Conservation (phyloP, 2,888 invertebrate genomes). For the Balanococcus diminutus region DNA sequence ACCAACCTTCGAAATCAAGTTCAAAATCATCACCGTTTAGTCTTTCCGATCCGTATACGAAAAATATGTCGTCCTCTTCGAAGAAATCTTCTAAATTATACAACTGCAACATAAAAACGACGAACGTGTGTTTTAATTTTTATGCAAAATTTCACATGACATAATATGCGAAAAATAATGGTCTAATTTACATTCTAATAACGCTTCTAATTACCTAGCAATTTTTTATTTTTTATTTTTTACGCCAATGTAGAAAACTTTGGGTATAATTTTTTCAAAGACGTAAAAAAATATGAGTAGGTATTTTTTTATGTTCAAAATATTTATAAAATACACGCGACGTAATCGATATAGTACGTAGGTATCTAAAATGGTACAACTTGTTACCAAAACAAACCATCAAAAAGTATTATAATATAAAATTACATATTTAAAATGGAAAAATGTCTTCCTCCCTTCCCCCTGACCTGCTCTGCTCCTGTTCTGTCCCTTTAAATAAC, state of each 20-base stretch:
- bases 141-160: not conserved
- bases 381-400: constrained; percentile 26
- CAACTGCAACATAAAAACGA: constrained; percentile 62
- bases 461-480: too few relatives aligned
- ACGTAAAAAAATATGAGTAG: not conserved
- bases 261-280: not conserved
- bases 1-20: constrained; percentile 82
- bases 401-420: not conserved
- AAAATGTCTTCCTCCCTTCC: not conserved
- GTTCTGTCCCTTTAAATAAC: not conserved
- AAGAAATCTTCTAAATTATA: constrained; percentile 82
- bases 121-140: too few relatives aligned
- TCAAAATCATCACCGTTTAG: constrained; percentile 89
- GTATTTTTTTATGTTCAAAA: not conserved
- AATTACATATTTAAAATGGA: not conserved
- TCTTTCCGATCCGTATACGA: constrained; percentile 92
- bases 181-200: not conserved
- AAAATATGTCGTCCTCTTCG: constrained; percentile 83
- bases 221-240: not conserved
- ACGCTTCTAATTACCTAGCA: not conserved
- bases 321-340: constrained; percentile 26
- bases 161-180: too few relatives aligned
- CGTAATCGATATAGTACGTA: constrained; percentile 24
- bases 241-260: not conserved
- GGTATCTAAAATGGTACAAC: constrained; percentile 37